These are phyloP conservation scores for Chelonus insularis DNA, from an alignment of 1,140 invertebrate genomes.

Conservation along the genomic window DNA sequence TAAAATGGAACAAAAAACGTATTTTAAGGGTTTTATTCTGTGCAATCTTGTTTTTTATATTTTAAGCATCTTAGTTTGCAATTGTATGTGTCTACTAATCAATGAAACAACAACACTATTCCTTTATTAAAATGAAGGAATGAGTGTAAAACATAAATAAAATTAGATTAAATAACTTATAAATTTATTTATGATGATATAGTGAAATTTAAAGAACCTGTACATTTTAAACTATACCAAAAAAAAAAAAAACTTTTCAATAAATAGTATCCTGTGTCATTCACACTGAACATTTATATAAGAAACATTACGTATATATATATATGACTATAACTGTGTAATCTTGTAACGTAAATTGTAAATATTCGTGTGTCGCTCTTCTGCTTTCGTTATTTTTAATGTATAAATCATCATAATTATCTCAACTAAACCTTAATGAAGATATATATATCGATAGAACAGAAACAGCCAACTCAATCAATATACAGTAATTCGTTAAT, in stretches of 20 bases:
- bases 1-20: not conserved
- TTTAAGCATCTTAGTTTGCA: too few relatives aligned
- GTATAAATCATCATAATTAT: slow-evolving; percentile 39
- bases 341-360: slow-evolving; percentile 53
- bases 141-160: too few relatives aligned
- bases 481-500: too few relatives aligned
- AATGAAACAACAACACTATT: too few relatives aligned
- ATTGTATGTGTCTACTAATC: too few relatives aligned
- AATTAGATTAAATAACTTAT: too few relatives aligned
- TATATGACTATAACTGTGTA: slow-evolving; percentile 49
- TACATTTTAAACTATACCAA: slow-evolving; percentile 3
- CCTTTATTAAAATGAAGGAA: too few relatives aligned
- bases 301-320: slow-evolving; percentile 42
- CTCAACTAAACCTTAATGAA: slow-evolving; percentile 37
- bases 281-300: slow-evolving; percentile 19
- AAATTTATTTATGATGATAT: too few relatives aligned
- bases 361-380: slow-evolving; percentile 51
- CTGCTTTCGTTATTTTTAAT: slow-evolving; percentile 55
- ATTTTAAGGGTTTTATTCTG: slow-evolving; percentile 1
- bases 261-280: slow-evolving; percentile 8
- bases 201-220: not conserved
- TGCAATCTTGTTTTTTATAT: slow-evolving; percentile 6
- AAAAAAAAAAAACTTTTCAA: not conserved
- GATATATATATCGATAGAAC: slow-evolving; percentile 33
- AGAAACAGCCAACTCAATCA: too few relatives aligned